phyloP scores from a whole-genome alignment of 1,140 invertebrate genomes.

The Stegodyphus dumicola region DNA sequence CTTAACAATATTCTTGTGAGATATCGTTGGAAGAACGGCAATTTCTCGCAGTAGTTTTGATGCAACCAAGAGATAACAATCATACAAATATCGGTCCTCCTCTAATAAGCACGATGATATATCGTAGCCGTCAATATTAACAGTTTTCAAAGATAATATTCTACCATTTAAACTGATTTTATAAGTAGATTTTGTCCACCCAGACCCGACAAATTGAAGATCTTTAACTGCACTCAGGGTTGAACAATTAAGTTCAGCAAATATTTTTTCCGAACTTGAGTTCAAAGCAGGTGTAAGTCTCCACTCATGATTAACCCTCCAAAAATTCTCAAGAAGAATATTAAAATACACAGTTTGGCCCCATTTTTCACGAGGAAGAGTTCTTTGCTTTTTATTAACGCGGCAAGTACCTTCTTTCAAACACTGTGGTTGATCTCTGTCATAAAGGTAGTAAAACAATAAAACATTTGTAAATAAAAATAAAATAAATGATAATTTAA shows the following conservation, averaged over 20 bases:
- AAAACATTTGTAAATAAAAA: slow-evolving; percentile 36
- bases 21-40: slow-evolving; percentile 65
- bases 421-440: slow-evolving; percentile 29
- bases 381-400: slow-evolving; percentile 23
- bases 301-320: slow-evolving; percentile 18
- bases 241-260: slow-evolving; percentile 34
- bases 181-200: slow-evolving; percentile 72
- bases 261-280: neutral
- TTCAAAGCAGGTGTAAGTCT: neutral
- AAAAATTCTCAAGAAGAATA: slow-evolving; percentile 22
- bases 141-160: slow-evolving; percentile 69
- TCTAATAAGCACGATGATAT: slow-evolving; percentile 67
- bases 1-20: slow-evolving; percentile 67
- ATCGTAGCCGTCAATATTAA: slow-evolving; percentile 69
- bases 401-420: slow-evolving; percentile 16
- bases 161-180: slow-evolving; percentile 65
- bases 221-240: slow-evolving; percentile 22
- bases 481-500: slow-evolving; percentile 4
- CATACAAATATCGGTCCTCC: slow-evolving; percentile 61
- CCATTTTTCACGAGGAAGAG: slow-evolving; percentile 44
- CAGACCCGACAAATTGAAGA: slow-evolving; percentile 65
- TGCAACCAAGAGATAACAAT: slow-evolving; percentile 68
- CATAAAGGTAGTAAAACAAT: slow-evolving; percentile 38
- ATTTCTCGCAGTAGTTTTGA: slow-evolving; percentile 69
- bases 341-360: slow-evolving; percentile 37